Evolutionary conservation across 2,113 vertebrate species (phyloP).

Genomic region (Eubucco bourcierii): DNA sequence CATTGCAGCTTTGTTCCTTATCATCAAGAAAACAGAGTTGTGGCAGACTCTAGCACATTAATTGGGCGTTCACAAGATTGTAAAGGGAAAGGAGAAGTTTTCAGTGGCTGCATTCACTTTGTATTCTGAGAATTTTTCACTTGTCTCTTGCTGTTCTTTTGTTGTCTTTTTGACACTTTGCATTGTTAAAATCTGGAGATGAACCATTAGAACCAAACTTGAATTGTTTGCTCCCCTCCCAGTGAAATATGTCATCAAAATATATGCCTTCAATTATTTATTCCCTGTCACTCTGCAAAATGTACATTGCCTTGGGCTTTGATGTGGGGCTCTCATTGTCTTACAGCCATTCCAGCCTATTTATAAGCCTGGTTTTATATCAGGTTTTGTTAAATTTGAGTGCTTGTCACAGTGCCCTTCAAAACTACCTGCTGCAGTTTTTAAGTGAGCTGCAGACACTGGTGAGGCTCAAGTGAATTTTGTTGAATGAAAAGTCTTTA

Average conservation of each 20-base stretch:
- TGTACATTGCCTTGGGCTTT: background rate
- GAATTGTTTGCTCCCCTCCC: background rate
- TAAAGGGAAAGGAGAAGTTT: background rate
- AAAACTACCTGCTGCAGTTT: background rate
- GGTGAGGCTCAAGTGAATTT: background rate
- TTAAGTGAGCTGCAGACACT: background rate
- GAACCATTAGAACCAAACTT: background rate
- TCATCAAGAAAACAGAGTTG: background rate
- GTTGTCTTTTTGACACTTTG: background rate
- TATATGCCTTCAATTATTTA: background rate
- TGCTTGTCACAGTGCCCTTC: background rate
- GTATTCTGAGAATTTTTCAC: background rate
- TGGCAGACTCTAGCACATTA: background rate
- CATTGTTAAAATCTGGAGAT: background rate
- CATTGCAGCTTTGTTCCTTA: background rate
- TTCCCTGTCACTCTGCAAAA: background rate
- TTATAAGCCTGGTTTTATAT: background rate
- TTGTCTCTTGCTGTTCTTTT: background rate
- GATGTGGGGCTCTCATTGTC: background rate
- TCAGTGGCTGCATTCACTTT: background rate
- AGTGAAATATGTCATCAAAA: background rate
- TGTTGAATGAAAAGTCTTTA: background rate
- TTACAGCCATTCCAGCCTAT: background rate
- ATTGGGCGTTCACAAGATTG: background rate
- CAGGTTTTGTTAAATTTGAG: background rate